Conservation (phyloP, 2,888 invertebrate genomes). For the Trilocha varians region DNA sequence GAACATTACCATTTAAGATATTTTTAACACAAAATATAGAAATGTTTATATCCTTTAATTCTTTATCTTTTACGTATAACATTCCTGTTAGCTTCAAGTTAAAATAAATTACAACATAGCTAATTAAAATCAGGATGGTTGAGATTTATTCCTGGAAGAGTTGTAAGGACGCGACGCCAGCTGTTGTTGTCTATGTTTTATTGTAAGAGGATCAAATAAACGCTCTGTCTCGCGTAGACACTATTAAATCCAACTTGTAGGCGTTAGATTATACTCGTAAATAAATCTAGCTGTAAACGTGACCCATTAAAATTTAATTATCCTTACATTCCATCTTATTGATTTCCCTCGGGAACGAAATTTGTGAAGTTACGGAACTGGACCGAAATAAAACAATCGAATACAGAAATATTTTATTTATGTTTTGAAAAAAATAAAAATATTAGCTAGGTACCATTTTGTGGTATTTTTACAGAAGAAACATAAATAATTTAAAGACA, state of each 20-base stretch:
- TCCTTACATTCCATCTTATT: conserved; percentile 48
- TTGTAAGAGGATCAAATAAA: conserved; percentile 8
- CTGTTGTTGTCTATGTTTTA: not conserved
- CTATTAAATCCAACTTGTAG: conserved; percentile 41
- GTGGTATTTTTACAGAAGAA: too few species aligned
- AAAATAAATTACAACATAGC: too few species aligned
- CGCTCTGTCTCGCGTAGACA: conserved; percentile 13
- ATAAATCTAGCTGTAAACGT: conserved; percentile 39
- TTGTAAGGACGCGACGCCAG: not conserved
- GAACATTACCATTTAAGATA: too few species aligned
- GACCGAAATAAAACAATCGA: not conserved
- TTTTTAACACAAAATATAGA: too few species aligned
- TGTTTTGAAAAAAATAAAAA: too few species aligned
- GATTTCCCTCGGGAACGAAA: conserved; percentile 29
- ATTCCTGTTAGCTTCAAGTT: too few species aligned
- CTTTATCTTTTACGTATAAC: too few species aligned
- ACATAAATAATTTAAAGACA: too few species aligned
- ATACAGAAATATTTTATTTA: not conserved
- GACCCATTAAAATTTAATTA: conserved; percentile 54
- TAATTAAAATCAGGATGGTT: too few species aligned
- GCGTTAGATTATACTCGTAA: conserved; percentile 42
- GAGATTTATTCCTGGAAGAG: not conserved
- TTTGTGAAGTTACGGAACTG: not conserved
- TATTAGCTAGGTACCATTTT: too few species aligned
- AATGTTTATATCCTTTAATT: too few species aligned